Evolutionary conservation across 2,888 invertebrate genomes (phyloP), one percentile per base, ranked within the genome.

Genomic region (Dione juno): DNA sequence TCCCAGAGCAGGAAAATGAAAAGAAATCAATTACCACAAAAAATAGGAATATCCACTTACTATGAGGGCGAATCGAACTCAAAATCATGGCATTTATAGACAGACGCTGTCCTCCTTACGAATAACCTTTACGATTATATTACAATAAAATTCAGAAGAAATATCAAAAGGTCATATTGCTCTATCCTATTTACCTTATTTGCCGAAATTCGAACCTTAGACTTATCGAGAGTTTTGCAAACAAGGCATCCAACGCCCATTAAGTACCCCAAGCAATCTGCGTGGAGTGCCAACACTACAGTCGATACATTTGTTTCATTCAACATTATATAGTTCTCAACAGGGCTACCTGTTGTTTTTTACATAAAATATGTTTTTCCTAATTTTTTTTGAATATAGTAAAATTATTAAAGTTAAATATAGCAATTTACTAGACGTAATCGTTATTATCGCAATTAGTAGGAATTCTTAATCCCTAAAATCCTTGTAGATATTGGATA

Each of bases 261-360:
- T 59, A 58, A 72, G 70, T 50, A 67, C 67, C 67, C 68, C 70
- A 73, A 69, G 66, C 74, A 70, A 74, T 75, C 68, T 67, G 48
- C 40, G 64, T 50, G 64, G 68, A 73, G 75, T 74, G 67, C 28
- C 68, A 52, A 41, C 75, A 73, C 75, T 75, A 68, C 61, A 75
- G 45, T 71, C 67, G 77, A 73, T 78, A 79, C 77, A 78, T 75
- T 74, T 77, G 77, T 79, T 75, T 77, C 76, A 77, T 77, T 77
- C 78, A 66, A 79, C 75, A 77, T 72, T 73, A 73, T 72, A 70
- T 70, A 68, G 66, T 45, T 69, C 72, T 71, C 35, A 57, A 43
- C 35, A 66, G 66, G 69, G 69, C 45, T 66, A 69, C 50, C 69
- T 6, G 61, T 28, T 21, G 21, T 19, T 35, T 43, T 41, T 14